Evolutionary conservation across 2,113 vertebrate genomes (phyloP), one percentile per base, ranked within the genome.

Genomic region (Axis porcinus): DNA sequence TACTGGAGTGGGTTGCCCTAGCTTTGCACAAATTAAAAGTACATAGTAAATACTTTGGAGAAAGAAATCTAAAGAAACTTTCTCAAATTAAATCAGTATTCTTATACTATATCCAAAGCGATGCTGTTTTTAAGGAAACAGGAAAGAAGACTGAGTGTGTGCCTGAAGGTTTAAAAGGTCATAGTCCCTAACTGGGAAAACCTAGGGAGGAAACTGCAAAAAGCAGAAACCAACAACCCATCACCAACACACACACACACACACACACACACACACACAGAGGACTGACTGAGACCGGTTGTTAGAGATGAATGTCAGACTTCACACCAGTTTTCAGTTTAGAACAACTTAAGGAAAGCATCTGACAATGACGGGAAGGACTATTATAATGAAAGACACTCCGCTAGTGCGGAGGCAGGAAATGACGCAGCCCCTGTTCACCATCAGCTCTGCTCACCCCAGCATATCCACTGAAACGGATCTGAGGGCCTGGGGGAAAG

Each of bases 291-390:
- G 40, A 36, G 54, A n/a, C 45, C 91, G 84, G 95, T 58, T 93
- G 83, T 91, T 81, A 60, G 92, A 60, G 60, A 95, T 54, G 91
- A 91, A 94, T 83, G 90, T 94, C 95, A 95, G 95, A 54, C 97
- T 97, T 98, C 94, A 97, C 95, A 96, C 94, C 91, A 95, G 93
- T 8, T 91, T 97, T 91, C 88, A 95, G 94, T 90, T 45, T 47
- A 92, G 62, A 86, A 91, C 92, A 96, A 97, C 55, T 90, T 62
- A n/a, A 98, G 95, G 86, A 86, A 98, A 98, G 74, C 60, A 85
- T 60, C 70, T 97, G 84, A 98, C 3, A 89, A 98, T 97, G 89
- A 57, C 64, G 0, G 92, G 97, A 91, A 95, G 43, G 91, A 93
- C 86, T 5, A 86, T 74, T 93, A 88, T 33, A 97, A 1, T 3